Evolutionary conservation across 2,888 invertebrate genomes (phyloP).

Genomic region (Thelaira solivaga): DNA sequence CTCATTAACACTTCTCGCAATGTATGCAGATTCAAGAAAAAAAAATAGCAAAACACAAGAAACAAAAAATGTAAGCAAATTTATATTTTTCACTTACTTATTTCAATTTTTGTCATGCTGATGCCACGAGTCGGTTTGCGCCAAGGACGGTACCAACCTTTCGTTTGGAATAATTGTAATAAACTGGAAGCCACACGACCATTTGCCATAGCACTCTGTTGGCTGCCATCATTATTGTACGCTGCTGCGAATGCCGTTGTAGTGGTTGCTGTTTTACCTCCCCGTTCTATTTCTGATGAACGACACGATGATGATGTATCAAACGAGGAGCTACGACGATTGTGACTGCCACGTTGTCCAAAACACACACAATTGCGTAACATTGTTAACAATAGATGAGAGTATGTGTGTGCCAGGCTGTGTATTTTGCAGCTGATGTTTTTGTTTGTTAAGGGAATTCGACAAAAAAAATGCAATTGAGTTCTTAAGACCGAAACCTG

Average conservation of each 20-base stretch:
- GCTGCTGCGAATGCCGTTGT: slow-evolving; percentile 65
- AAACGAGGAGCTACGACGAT: slow-evolving; percentile 76
- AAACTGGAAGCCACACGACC: slow-evolving; percentile 69
- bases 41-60: not conserved
- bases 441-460: slow-evolving; percentile 3
- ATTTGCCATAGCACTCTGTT: slow-evolving; percentile 49
- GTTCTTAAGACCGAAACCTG: not conserved
- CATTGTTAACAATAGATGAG: slow-evolving; percentile 70
- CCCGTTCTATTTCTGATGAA: slow-evolving; percentile 77
- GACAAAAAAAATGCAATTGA: slow-evolving; percentile 6
- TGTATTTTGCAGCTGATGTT: not conserved
- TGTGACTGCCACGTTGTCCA: slow-evolving; percentile 71
- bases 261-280: slow-evolving; percentile 70
- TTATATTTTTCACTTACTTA: slow-evolving; percentile 87
- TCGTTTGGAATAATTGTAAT: slow-evolving; percentile 77
- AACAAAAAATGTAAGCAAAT: too few relatives aligned
- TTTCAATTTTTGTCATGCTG: slow-evolving; percentile 87
- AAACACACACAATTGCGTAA: slow-evolving; percentile 77
- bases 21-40: not conserved
- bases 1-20: slow-evolving; percentile 20
- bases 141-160: slow-evolving; percentile 82
- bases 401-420: not conserved
- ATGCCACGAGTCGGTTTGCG: slow-evolving; percentile 81
- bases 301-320: slow-evolving; percentile 77
- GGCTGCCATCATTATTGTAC: slow-evolving; percentile 59